Conservation (phyloP, 2,888 invertebrate genomes). For the Caenorhabditis sp. region DNA sequence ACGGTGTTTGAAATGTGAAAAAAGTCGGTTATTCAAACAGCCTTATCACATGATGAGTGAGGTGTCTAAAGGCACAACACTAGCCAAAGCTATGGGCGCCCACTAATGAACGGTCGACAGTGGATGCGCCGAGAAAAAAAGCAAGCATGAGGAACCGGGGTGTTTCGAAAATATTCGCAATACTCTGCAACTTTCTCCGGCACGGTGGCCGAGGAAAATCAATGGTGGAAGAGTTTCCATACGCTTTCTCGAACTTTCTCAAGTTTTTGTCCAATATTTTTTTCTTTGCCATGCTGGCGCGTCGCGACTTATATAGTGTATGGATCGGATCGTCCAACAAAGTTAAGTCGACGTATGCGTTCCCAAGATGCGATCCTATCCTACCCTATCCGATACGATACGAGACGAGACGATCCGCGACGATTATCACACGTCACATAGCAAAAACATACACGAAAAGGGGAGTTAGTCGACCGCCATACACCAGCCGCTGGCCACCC, state of each 20-base stretch:
- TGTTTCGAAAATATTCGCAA: slow-evolving; percentile 51
- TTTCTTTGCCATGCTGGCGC: too few species aligned
- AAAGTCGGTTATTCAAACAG: slow-evolving; percentile 55
- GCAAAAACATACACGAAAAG: slow-evolving; percentile 39
- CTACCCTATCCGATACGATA: background rate
- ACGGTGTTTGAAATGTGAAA: slow-evolving; percentile 37
- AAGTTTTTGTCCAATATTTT: too few species aligned
- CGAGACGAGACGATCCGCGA: too few species aligned
- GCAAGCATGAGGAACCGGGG: background rate
- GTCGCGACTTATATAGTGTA: too few species aligned
- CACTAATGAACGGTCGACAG: slow-evolving; percentile 4
- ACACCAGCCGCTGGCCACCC: slow-evolving; percentile 6
- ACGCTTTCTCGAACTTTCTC: background rate
- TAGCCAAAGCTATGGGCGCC: background rate
- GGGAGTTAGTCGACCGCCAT: slow-evolving; percentile 7
- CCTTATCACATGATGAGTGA: slow-evolving; percentile 39
- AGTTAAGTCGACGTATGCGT: background rate
- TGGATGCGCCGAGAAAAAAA: slow-evolving; percentile 13
- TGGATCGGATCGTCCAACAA: too few species aligned
- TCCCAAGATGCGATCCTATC: background rate
- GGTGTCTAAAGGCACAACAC: slow-evolving; percentile 4
- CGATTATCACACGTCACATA: slow-evolving; percentile 59
- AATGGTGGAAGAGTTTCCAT: background rate
- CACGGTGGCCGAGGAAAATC: slow-evolving; percentile 11
- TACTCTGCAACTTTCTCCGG: background rate